Percentiles rank a stretch among this genome's conserved stretches.
Evolutionary conservation across 2,797 vertebrate genomes (phyloP).

Genomic region (Bovichtus variegatus): DNA sequence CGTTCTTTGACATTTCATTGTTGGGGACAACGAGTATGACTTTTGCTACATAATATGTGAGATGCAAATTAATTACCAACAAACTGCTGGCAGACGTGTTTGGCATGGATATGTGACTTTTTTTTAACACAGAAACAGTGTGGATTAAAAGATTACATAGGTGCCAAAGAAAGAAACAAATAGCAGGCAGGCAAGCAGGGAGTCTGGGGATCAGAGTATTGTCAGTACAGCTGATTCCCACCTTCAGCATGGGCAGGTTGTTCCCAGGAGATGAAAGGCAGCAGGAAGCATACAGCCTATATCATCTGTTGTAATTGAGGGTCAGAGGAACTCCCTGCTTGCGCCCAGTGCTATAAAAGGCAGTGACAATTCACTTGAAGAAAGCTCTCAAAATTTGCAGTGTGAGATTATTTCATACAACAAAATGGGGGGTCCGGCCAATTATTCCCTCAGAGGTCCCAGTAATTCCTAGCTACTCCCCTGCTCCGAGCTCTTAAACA

Average conservation of each 20-base stretch:
- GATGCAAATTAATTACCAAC: slow-evolving; percentile 44
- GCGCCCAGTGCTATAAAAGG: slow-evolving; percentile 13
- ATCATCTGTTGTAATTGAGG: slow-evolving; percentile 58
- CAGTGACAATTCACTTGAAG: slow-evolving; percentile 35
- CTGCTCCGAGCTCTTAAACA: slow-evolving; percentile 15
- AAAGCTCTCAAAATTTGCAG: slow-evolving; percentile 12
- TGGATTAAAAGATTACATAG: slow-evolving; percentile 46
- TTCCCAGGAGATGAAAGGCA: slow-evolving; percentile 57
- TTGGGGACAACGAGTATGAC: slow-evolving; percentile 9
- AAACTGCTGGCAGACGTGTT: slow-evolving; percentile 36
- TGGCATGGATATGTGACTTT: slow-evolving; percentile 44
- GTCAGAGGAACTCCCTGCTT: slow-evolving; percentile 45
- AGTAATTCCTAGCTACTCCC: slow-evolving; percentile 4
- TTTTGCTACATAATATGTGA: slow-evolving; percentile 10
- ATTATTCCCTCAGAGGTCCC: not conserved
- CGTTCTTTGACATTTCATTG: not conserved
- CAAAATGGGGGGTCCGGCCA: not conserved
- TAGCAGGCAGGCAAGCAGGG: slow-evolving; percentile 54
- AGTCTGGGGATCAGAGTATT: slow-evolving; percentile 51
- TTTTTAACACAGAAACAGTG: slow-evolving; percentile 57
- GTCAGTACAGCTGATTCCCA: slow-evolving; percentile 60
- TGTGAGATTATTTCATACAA: slow-evolving; percentile 8
- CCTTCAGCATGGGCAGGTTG: slow-evolving; percentile 51
- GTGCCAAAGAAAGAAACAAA: slow-evolving; percentile 3
- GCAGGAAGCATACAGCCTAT: slow-evolving; percentile 46